Evolutionary conservation across 2,113 vertebrate genomes (phyloP).

Genomic region (Onychostoma macrolepis): DNA sequence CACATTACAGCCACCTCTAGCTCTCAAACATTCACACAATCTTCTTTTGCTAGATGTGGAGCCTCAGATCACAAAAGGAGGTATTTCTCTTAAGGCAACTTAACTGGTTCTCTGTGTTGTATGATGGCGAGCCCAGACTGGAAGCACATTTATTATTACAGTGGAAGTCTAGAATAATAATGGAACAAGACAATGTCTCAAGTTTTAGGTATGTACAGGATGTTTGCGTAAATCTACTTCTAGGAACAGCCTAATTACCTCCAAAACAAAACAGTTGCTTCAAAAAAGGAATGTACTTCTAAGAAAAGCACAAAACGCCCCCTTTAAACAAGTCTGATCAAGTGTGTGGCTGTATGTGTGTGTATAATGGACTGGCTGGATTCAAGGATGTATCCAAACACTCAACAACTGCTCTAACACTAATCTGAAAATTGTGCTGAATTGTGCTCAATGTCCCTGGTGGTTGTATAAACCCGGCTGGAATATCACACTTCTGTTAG

Average conservation of each 20-base stretch:
- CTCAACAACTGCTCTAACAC: neutral
- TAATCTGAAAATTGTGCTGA: neutral
- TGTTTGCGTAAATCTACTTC: slow-evolving; percentile 1
- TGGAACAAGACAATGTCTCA: neutral
- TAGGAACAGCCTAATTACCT: neutral
- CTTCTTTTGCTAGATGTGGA: neutral
- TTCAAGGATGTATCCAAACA: neutral
- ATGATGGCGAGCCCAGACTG: slow-evolving; percentile 1
- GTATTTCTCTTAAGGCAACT: neutral
- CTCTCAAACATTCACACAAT: neutral
- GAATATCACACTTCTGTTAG: slow-evolving; percentile 2
- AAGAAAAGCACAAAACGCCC: neutral
- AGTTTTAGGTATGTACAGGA: slow-evolving; percentile 11
- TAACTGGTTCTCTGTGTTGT: slow-evolving; percentile 5
- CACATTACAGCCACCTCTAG: neutral
- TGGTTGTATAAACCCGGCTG: neutral
- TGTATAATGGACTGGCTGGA: neutral
- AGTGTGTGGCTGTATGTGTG: neutral
- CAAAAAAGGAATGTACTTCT: neutral
- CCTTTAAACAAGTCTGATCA: slow-evolving; percentile 21
- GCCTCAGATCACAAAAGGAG: neutral
- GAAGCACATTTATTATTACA: slow-evolving; percentile 1
- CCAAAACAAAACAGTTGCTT: neutral
- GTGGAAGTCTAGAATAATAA: too few species aligned
- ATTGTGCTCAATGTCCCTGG: neutral